Base-by-base conservation (phyloP, 2,797 vertebrate genomes). In the Salarias fasciatus region DNA sequence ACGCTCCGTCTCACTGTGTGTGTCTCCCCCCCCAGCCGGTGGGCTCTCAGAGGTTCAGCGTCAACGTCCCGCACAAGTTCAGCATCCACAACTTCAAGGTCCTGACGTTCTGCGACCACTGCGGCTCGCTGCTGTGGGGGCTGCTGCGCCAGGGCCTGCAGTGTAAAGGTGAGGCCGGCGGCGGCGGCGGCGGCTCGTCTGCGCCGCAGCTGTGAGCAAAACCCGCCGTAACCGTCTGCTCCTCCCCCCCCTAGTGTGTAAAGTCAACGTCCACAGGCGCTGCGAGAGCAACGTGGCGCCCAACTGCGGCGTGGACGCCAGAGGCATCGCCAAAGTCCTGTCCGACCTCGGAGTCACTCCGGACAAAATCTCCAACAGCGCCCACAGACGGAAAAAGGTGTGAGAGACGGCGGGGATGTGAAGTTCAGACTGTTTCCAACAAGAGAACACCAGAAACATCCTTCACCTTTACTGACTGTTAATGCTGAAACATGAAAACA, bases 81-180 rank as follows among this genome's bases (percentile, higher is more conserved):
- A 93, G 95, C 74, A 98, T 97, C 90, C 96, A 98, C 89, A 98
- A 95, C 93, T 98, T 97, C 84, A 98, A 98, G 91, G 96, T 97
- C 59, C 96, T 96, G 67, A 98, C 96, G 9, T 98, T 98, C 91
- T 98, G 96, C 49, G 96, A 98, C 88, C 96, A 98, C 94, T 98
- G 96, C 45, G 96, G 96, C 41, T 98, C 96, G 5, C 92, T 98
- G 86, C 93, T 98, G 63, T 98, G 96, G 96, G 96, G 96, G 59
- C 93, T 98, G 82, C 89, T 98, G 86, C 89, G 95, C 67, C 96
- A 97, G 90, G 96, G 96, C 29, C 93, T 98, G 73, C 96, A 98
- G 87, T 98, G 96, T 74, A 98, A 97, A 97, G 96, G 96, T 97
- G 52, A 1, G 0, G 1, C 28, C 1, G 6, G 0, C 41, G 3